Conservation (phyloP, 2,888 invertebrate species). For the Caenorhabditis afra region DNA sequence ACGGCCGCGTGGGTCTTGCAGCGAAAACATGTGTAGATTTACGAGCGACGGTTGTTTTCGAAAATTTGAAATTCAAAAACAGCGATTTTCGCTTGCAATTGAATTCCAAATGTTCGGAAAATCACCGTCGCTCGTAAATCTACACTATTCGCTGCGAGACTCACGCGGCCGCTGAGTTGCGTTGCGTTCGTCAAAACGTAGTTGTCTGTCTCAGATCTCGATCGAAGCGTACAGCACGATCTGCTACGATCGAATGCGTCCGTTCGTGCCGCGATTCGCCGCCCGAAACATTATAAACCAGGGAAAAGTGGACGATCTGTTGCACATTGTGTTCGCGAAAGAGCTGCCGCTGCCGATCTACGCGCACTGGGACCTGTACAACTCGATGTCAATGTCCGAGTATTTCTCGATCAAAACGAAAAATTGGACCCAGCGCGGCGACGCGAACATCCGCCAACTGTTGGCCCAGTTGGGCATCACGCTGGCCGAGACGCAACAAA, state of each 20-base stretch:
- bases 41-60: too few species aligned
- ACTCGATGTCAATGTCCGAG: conserved; percentile 72
- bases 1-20: too few species aligned
- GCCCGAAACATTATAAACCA: conserved; percentile 65
- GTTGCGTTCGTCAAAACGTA: background rate
- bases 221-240: conserved; percentile 70
- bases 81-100: background rate
- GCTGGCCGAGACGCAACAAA: conserved; percentile 72
- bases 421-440: conserved; percentile 78
- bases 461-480: conserved; percentile 72
- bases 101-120: background rate
- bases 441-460: conserved; percentile 67
- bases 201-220: conserved; percentile 61
- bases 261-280: conserved; percentile 66
- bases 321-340: conserved; percentile 72
- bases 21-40: too few species aligned
- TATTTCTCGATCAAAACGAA: conserved; percentile 73
- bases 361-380: conserved; percentile 74
- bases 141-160: background rate
- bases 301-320: conserved; percentile 69
- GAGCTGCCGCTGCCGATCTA: conserved; percentile 77
- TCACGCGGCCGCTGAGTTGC: too few species aligned
- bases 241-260: conserved; percentile 72
- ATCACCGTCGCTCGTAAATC: background rate
- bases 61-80: background rate